Percentiles rank a stretch among this genome's conserved stretches.
phyloP scores from a whole-genome alignment of 2,797 vertebrate species.

The Parambassis ranga region DNA sequence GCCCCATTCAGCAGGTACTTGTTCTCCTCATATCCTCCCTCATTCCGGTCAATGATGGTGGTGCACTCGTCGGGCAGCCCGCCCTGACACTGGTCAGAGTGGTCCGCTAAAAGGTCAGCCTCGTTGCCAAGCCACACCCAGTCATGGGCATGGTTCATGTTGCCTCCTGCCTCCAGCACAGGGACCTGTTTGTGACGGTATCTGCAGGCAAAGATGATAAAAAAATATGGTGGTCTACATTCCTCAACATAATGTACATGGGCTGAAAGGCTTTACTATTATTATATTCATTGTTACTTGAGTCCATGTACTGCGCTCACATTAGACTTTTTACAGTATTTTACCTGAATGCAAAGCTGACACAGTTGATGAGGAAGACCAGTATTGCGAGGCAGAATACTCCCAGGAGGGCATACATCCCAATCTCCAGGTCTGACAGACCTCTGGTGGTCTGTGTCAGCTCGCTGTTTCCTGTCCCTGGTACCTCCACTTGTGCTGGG shows the following conservation, averaged over 20 bases:
- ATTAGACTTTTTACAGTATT: neutral
- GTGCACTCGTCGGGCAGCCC: constrained; percentile 88
- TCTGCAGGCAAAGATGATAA: constrained; percentile 35
- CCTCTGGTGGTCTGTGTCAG: constrained; percentile 86
- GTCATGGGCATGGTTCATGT: constrained; percentile 95
- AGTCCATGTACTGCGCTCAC: neutral
- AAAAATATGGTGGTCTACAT: neutral
- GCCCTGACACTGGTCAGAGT: constrained; percentile 84
- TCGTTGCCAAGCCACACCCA: constrained; percentile 98
- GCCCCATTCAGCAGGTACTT: constrained; percentile 92
- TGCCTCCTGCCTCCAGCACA: constrained; percentile 88
- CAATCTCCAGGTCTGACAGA: constrained; percentile 93
- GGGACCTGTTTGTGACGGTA: constrained; percentile 96
- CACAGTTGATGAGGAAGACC: constrained; percentile 97
- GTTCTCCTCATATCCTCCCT: constrained; percentile 89
- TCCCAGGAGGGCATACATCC: constrained; percentile 96
- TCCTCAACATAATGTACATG: neutral
- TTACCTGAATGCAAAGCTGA: constrained; percentile 93
- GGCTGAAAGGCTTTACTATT: too few relatives aligned
- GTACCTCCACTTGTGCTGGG: constrained; percentile 85
- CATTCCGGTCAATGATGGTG: constrained; percentile 87
- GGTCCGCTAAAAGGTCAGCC: constrained; percentile 89
- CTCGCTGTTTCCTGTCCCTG: constrained; percentile 81
- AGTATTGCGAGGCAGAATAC: constrained; percentile 97
- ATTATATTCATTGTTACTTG: too few relatives aligned